Evolutionary conservation across 2,113 vertebrate species (phyloP).

Genomic region (Ifrita kowaldi): DNA sequence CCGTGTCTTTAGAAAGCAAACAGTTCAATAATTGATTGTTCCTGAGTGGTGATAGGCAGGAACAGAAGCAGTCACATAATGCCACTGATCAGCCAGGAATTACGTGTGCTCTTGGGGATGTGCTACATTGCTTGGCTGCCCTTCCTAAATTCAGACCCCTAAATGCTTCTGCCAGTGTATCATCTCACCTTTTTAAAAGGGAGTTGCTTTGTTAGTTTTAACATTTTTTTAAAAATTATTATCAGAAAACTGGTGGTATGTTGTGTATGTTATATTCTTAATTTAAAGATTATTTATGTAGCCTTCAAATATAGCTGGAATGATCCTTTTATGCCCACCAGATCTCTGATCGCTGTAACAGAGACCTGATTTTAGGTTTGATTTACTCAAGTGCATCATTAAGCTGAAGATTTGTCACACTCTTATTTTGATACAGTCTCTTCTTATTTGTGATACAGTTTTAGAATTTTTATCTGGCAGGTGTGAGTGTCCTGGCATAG

Average conservation of each 20-base stretch:
- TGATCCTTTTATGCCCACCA: background rate
- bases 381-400: background rate
- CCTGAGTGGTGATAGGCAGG: background rate
- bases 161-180: constrained; percentile 2
- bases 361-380: background rate
- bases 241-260: background rate
- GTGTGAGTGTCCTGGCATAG: background rate
- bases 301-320: background rate
- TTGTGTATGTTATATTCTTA: background rate
- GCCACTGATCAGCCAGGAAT: background rate
- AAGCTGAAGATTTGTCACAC: background rate
- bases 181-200: background rate
- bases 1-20: background rate
- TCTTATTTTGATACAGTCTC: background rate
- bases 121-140: constrained; percentile 26
- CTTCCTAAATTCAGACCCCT: background rate
- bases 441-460: background rate
- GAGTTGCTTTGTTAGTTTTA: background rate
- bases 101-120: background rate
- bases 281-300: background rate
- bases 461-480: background rate
- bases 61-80: background rate
- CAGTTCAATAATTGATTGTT: background rate
- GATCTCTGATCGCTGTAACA: background rate
- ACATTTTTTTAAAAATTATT: background rate